Conservation (phyloP, 2,113 vertebrate species). For the Dicaeum eximium region DNA sequence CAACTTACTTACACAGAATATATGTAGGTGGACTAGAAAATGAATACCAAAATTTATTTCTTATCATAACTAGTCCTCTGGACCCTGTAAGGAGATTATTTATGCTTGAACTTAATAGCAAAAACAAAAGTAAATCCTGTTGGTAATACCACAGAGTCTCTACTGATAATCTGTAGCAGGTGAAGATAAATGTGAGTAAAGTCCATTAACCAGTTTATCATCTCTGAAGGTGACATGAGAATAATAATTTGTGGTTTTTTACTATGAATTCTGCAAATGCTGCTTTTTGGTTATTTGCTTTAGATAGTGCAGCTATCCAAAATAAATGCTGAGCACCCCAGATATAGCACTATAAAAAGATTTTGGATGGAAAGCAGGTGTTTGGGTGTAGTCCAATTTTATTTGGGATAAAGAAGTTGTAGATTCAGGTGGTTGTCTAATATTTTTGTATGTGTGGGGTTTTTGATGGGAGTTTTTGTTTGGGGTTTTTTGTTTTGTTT, state of each 20-base stretch:
- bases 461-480: neutral
- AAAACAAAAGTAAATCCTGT: neutral
- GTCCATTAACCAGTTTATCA: neutral
- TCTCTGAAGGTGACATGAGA: neutral
- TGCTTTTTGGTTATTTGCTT: neutral
- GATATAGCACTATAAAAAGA: neutral
- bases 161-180: neutral
- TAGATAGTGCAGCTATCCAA: neutral
- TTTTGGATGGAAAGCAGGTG: neutral
- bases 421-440: neutral
- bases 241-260: fast-evolving
- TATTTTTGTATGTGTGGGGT: neutral
- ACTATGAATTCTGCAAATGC: neutral
- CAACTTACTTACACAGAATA: neutral
- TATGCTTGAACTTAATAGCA: neutral
- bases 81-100: neutral
- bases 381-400: neutral
- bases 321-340: neutral
- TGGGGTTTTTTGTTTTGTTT: neutral
- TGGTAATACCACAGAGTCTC: neutral
- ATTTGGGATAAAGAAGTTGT: neutral
- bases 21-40: neutral
- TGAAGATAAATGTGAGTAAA: neutral
- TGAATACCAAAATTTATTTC: neutral
- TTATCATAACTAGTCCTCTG: neutral